Base-by-base conservation (phyloP, 2,113 vertebrate genomes). In the Sorex araneus region DNA sequence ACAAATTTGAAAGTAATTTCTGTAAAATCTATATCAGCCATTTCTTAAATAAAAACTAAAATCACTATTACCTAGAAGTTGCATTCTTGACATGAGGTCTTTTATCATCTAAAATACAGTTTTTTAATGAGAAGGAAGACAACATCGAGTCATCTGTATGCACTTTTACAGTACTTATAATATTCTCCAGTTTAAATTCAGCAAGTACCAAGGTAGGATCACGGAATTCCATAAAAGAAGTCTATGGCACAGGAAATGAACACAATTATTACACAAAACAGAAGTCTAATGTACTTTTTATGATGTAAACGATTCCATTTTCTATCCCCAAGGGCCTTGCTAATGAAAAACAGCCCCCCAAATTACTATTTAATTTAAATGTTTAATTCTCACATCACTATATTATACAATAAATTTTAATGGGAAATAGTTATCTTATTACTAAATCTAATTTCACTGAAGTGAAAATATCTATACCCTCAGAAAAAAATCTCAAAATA, bases 51-150 rank as follows among this genome's bases (percentile, higher is more conserved):
- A 66, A 84, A 91, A 90, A 63, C 18, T 87, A 45, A 93, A 12
- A 87, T 86, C 1, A 60, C 1, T 19, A 88, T 80, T 73, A 99
- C 99, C 99, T 98, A 85, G 99, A 97, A 32, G 98, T 99, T 94
- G 99, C 98, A 96, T 98, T 99, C 94, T 99, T 98, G 85, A 99
- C 97, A 47, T 96, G 98, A 69, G 98, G 97, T 83, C 99, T 98
- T 97, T 99, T 99, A 97, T 99, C 99, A 95, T 99, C 99, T 79
- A 99, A 98, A 19, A 99, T 98, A 93, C 99, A 99, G 86, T 99
- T 98, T 60, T 98, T 94, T 85, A 99, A 98, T 94, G 97, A 98
- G 81, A 99, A 98, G 8, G 98, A 98, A 64, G 98, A 98, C 95
- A 98, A 99, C 98, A 98, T 98, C 93, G 99, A 98, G 63, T 98